A percentile compares a stretch with the other conserved stretches of the same genome.
Evolutionary conservation across 2,797 vertebrate species (phyloP).

Genomic region (Odontamblyopus rebecca): DNA sequence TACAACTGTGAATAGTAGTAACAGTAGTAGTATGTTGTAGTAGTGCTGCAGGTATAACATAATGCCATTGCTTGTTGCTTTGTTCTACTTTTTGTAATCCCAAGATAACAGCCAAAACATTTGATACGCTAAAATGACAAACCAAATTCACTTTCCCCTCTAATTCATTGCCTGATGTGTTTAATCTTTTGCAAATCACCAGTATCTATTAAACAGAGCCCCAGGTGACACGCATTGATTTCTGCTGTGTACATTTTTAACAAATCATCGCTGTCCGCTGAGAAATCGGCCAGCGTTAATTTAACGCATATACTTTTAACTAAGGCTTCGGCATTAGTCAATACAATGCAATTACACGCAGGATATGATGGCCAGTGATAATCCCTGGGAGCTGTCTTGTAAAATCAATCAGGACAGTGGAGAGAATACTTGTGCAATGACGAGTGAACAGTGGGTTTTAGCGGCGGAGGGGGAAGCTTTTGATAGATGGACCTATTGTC

Average conservation of each 20-base stretch:
- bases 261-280: conserved; percentile 19
- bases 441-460: conserved; percentile 47
- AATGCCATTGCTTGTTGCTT: neutral
- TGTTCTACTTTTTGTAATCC: neutral
- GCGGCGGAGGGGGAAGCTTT: conserved; percentile 46
- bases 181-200: neutral
- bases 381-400: conserved; percentile 56
- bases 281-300: conserved; percentile 29
- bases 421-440: conserved; percentile 53
- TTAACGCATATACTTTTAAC: conserved; percentile 28
- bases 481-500: conserved; percentile 75
- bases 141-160: neutral
- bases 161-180: neutral
- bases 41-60: too few species aligned
- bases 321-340: conserved; percentile 41
- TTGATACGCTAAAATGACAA: neutral
- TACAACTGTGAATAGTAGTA: neutral
- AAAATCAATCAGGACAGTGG: conserved; percentile 67
- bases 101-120: neutral
- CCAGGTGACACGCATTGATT: conserved; percentile 27
- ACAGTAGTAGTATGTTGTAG: too few species aligned
- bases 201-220: conserved; percentile 9
- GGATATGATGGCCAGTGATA: conserved; percentile 57
- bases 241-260: conserved; percentile 8
- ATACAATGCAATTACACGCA: conserved; percentile 52